Evolutionary conservation across 1,140 invertebrate species (phyloP), one percentile per base, ranked within the genome.

Genomic region (Dreissena rostriformis): DNA sequence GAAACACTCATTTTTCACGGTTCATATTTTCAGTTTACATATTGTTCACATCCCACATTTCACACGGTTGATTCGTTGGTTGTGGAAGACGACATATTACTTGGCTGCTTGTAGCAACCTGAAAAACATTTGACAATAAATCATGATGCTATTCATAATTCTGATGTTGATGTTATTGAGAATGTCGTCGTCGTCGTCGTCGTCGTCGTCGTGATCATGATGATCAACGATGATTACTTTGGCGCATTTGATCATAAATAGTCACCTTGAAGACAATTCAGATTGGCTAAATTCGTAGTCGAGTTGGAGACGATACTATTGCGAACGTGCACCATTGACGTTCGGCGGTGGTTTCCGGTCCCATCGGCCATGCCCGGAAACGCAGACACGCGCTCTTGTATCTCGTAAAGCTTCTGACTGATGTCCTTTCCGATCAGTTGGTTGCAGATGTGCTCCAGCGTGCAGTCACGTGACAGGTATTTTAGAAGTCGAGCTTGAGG

Each of bases 401-500:
- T 84, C 65, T 86, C 82, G 90, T 97, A 97, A 83, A 97, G 93
- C 92, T 97, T 97, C 87, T 96, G 96, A 1, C 96, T 97, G 89
- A 97, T 97, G 91, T 97, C 96, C 93, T 97, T 97, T n/a, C 97
- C 96, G 92, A 97, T 96, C 77, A 97, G 95, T 89, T 95, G 96
- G 91, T 96, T 95, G 63, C 97, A 94, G 22, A 97, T 95, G 75
- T 96, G 95, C 91, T 96, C 96, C 74, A 97, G 94, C 84, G 96
- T 94, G 15, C 96, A 96, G 88, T 96, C 94, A 86, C 96, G 95
- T 71, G 96, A 94, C 61, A 97, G 94, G 49, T 97, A 95, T 68
- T 96, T 94, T 88, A 96, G 95, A 61, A 97, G 94, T 79, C 95
- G 95, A 93, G 96, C 94, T 84, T 96, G 94, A 57, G 96, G 95